A percentile compares a stretch with the other conserved stretches of the same genome.
These are phyloP conservation scores for Panagrolaimus sp. DNA, from an alignment of 1,140 invertebrate genomes.

Conservation along the genomic window DNA sequence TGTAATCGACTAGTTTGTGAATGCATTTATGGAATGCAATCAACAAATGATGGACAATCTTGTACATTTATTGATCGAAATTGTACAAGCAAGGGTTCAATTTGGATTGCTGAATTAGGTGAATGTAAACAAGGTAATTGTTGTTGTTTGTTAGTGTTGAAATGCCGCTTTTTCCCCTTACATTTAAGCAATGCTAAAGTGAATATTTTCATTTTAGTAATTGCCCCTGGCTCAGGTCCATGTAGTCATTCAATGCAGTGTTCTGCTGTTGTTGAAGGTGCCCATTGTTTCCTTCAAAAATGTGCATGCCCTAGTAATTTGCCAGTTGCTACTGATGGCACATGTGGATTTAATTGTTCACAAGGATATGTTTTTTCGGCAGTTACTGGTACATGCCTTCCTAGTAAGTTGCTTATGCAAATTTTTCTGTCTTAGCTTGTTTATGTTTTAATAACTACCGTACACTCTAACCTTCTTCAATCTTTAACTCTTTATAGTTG, in stretches of 20 bases:
- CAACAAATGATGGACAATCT: slow-evolving; percentile 29
- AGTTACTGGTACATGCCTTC: slow-evolving; percentile 53
- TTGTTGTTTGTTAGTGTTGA: background rate
- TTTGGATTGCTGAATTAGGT: slow-evolving; percentile 56
- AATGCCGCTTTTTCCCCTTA: background rate
- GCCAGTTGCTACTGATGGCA: slow-evolving; percentile 55
- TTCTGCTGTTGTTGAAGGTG: slow-evolving; percentile 50
- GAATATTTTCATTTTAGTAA: slow-evolving; percentile 39
- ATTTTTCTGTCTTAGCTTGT: background rate
- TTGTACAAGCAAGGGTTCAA: slow-evolving; percentile 48
- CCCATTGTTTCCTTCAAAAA: slow-evolving; percentile 48
- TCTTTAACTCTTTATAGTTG: slow-evolving; percentile 40
- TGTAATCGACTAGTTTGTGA: slow-evolving; percentile 44
- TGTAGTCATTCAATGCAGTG: slow-evolving; percentile 57
- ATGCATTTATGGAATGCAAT: slow-evolving; percentile 56
- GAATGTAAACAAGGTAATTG: slow-evolving; percentile 54
- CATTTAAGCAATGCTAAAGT: background rate
- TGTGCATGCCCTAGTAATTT: slow-evolving; percentile 49
- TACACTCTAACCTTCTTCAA: slow-evolving; percentile 29
- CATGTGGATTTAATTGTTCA: slow-evolving; percentile 50
- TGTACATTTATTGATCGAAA: slow-evolving; percentile 54
- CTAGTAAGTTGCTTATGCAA: slow-evolving; percentile 36
- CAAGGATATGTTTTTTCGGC: slow-evolving; percentile 45
- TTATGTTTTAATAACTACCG: background rate
- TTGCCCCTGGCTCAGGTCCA: slow-evolving; percentile 47